A percentile compares a stretch with the other conserved stretches of the same genome.
These are phyloP conservation scores for Autographa pulchrina DNA, from an alignment of 2,888 invertebrate species.

Conservation along the genomic window DNA sequence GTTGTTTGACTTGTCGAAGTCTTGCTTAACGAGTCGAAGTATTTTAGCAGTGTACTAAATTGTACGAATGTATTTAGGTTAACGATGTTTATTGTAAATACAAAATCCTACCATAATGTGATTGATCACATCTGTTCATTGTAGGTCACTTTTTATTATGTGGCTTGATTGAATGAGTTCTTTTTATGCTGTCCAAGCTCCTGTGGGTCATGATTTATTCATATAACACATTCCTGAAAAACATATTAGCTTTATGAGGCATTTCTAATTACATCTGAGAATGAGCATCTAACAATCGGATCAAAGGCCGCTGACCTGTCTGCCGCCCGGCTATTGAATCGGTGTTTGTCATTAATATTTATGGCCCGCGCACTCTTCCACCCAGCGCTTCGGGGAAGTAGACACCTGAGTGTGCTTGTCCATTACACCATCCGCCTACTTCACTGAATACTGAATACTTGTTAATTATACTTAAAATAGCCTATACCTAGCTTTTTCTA, in stretches of 20 bases:
- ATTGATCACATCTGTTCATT: slow-evolving; percentile 64
- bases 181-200: slow-evolving; percentile 50
- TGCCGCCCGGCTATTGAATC: slow-evolving; percentile 79
- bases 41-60: slow-evolving; percentile 63
- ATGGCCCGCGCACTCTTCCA: slow-evolving; percentile 79
- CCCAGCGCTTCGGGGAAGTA: slow-evolving; percentile 80
- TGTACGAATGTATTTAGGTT: slow-evolving; percentile 70
- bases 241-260: slow-evolving; percentile 69
- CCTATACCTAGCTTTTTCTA: slow-evolving; percentile 33
- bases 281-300: slow-evolving; percentile 82
- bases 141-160: slow-evolving; percentile 63
- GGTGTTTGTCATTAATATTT: slow-evolving; percentile 87
- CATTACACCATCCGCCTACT: slow-evolving; percentile 71
- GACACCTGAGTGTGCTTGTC: slow-evolving; percentile 77
- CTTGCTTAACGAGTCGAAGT: slow-evolving; percentile 56
- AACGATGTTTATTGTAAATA: slow-evolving; percentile 73
- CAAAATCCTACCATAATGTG: slow-evolving; percentile 57
- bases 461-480: slow-evolving; percentile 63
- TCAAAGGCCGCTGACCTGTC: slow-evolving; percentile 84
- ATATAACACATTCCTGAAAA: slow-evolving; percentile 66
- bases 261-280: slow-evolving; percentile 82
- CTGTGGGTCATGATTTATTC: slow-evolving; percentile 70
- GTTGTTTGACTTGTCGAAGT: slow-evolving; percentile 59
- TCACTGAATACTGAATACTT: slow-evolving; percentile 61
- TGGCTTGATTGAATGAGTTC: slow-evolving; percentile 37